Conservation (phyloP, 2,888 invertebrate species). For the Eucriotettix oculatus region DNA sequence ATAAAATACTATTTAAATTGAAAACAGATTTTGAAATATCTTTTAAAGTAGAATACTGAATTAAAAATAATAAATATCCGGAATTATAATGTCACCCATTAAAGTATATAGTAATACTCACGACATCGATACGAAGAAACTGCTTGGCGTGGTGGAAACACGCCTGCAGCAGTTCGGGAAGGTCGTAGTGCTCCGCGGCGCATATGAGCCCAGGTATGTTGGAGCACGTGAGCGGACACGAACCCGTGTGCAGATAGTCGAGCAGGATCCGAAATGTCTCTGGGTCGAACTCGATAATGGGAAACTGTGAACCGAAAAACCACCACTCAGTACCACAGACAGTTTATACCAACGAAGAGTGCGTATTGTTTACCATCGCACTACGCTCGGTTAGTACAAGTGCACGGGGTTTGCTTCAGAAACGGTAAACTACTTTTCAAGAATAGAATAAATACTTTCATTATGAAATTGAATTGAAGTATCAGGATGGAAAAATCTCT, state of each 20-base stretch:
- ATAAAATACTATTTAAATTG: no score
- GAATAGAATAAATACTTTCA: no score
- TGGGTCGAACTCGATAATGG: constrained; percentile 87
- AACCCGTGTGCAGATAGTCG: constrained; percentile 85
- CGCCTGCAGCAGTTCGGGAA: constrained; percentile 80
- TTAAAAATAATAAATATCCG: no score
- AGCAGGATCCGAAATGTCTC: constrained; percentile 81
- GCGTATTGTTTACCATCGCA: background rate
- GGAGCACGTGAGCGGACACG: constrained; percentile 79
- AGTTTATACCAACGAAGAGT: background rate
- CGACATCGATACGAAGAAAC: constrained; percentile 80
- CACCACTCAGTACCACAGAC: background rate
- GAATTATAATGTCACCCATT: no score
- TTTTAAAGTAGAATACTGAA: no score
- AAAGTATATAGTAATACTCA: constrained; percentile 24
- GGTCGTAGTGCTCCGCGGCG: constrained; percentile 86
- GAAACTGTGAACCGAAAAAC: constrained; percentile 43
- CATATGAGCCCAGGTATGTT: constrained; percentile 86
- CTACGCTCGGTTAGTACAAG: no score
- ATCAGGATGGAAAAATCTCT: no score
- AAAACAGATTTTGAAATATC: no score
- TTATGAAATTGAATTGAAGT: no score
- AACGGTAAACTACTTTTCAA: no score
- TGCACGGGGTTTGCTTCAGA: no score
- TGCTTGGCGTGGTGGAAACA: constrained; percentile 93